Conservation (phyloP, 2,888 invertebrate species). For the Elysia crispata region DNA sequence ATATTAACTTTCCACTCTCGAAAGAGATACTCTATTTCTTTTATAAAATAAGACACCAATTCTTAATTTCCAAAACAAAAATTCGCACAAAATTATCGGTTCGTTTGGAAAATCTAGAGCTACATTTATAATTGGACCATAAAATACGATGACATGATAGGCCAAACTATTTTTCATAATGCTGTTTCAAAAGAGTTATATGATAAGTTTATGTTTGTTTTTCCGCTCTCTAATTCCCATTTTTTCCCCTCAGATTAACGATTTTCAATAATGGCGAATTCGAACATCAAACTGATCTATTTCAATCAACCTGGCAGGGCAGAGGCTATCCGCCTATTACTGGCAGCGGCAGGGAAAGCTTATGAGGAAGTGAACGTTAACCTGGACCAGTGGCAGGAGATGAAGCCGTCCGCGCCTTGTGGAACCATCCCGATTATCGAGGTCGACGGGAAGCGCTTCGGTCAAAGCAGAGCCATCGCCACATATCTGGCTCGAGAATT, state of each 20-base stretch:
- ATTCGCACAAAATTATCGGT: no score
- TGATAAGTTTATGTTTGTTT: no score
- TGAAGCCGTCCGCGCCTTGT: conserved; percentile 33
- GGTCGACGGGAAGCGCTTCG: conserved; percentile 41
- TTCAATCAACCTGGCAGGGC: conserved; percentile 21
- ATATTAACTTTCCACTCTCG: no score
- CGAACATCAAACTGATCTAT: conserved; percentile 25
- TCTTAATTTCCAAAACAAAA: no score
- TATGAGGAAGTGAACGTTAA: conserved; percentile 32
- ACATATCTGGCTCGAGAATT: conserved; percentile 39
- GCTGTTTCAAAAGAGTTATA: no score
- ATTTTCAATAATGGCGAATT: conserved; percentile 16
- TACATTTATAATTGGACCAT: no score
- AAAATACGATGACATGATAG: not conserved
- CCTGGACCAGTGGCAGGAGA: conserved; percentile 27
- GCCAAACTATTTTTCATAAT: not conserved
- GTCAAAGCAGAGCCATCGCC: conserved; percentile 43
- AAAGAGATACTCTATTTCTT: no score
- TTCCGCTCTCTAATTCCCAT: no score
- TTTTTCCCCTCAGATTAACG: no score
- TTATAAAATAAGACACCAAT: no score
- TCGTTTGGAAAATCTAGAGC: no score
- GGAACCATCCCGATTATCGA: conserved; percentile 37
- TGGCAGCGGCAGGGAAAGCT: not conserved
- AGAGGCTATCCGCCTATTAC: conserved; percentile 18